Base-by-base conservation (phyloP, 2,888 invertebrate genomes). In the Drosophila kanekoi region DNA sequence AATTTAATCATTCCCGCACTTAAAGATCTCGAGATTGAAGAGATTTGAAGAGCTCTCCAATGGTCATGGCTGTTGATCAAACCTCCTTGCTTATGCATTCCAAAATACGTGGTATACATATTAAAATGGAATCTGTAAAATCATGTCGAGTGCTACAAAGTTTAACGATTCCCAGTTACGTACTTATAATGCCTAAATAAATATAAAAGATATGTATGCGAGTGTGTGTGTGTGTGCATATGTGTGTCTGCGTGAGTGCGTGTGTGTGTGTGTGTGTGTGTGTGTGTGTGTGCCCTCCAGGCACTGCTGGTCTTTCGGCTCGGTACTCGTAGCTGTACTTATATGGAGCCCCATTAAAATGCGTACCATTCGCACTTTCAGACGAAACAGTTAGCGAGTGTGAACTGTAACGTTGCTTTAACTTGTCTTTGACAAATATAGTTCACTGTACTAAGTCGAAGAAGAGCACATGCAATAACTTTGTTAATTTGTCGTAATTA, bases 401-500 rank as follows among this genome's bases (percentile, higher is more conserved):
- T 80, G 81, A 86, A 81, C 82, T 83, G 61, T 86, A 83, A 86
- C 83, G 74, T 74, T 63, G 56, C 67, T 74, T 81, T 71, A 66
- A 66, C 68, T 52, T 28, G 28, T 62, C 59, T 66, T 63, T 68
- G 69, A 56, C 77, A 61, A 68, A 70, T 63, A 81, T 86, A 86
- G 83, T 83, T 77, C 77, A 75, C 64, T 72, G 79, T 68, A 83
- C 84, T 79, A 75, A 67, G 44, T 14, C 41, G 33, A 18, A 35
- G 40, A 28, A 28, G 28, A 28, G 40, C 18, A 65, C 60, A 59
- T 49, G 66, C 57, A 76, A 68, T 68, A 64, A 52, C 45, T 75
- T 80, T 59, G 79, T 83, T 84, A 84, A 83, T 81, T 86, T 83
- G 78, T 43, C 65, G 61, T 84, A 84, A 85, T 85, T 82, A 76